phyloP scores from a whole-genome alignment of 2,113 vertebrate genomes.

The Hippocampus barbouri region DNA sequence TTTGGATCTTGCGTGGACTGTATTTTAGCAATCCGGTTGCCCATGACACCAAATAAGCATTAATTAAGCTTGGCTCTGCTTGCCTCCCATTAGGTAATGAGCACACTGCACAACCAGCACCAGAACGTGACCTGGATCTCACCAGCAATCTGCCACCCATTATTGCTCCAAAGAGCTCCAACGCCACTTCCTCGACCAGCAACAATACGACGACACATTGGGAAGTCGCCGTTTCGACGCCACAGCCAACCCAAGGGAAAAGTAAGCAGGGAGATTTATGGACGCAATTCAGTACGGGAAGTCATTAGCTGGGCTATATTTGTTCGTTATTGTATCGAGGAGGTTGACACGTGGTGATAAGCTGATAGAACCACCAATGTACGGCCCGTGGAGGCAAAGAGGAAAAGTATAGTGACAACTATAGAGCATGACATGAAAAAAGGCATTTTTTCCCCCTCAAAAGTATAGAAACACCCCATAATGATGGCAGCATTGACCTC shows the following conservation, averaged over 20 bases:
- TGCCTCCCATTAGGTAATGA: background rate
- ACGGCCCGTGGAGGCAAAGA: background rate
- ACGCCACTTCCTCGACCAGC: background rate
- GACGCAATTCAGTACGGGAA: background rate
- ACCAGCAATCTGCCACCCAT: background rate
- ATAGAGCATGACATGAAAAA: background rate
- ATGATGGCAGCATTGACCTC: too few species aligned
- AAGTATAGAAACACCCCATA: too few species aligned
- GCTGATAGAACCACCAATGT: background rate
- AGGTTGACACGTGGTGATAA: background rate
- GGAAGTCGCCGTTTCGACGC: background rate
- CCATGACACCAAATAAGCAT: slow-evolving; percentile 11
- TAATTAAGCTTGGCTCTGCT: slow-evolving; percentile 5
- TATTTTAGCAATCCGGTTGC: slow-evolving; percentile 4
- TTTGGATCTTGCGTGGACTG: background rate
- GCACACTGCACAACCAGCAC: background rate
- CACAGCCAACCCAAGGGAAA: background rate
- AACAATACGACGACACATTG: background rate
- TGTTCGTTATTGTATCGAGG: background rate
- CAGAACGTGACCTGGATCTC: background rate
- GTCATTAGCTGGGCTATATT: slow-evolving; percentile 6
- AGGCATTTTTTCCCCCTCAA: too few species aligned
- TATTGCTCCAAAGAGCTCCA: background rate
- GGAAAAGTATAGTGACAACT: background rate
- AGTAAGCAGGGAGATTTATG: slow-evolving; percentile 6